These are phyloP conservation scores for Chanos chanos DNA, from an alignment of 2,797 vertebrate genomes.

Conservation along the genomic window DNA sequence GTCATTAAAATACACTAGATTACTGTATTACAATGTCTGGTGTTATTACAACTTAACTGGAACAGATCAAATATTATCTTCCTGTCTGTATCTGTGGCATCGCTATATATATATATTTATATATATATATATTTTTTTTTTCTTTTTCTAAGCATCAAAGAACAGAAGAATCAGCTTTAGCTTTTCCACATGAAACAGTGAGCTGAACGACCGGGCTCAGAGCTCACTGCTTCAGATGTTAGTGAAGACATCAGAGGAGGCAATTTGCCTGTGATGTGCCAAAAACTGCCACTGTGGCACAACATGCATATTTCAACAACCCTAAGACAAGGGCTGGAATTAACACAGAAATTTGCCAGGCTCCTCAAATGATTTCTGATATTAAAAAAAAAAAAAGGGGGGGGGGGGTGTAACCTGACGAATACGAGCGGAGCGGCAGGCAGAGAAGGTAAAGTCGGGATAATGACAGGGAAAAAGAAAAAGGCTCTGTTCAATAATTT, in stretches of 20 bases:
- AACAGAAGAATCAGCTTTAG: constrained; percentile 49
- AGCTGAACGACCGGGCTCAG: constrained; percentile 38
- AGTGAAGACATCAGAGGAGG: constrained; percentile 65
- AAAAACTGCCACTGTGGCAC: constrained; percentile 47
- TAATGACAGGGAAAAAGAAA: constrained; percentile 70
- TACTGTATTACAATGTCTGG: constrained; percentile 36
- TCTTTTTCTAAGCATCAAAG: constrained; percentile 53
- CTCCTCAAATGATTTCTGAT: constrained; percentile 58
- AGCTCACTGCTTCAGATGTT: constrained; percentile 57
- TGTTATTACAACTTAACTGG: constrained; percentile 23
- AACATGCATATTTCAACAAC: constrained; percentile 48
- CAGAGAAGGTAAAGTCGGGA: constrained; percentile 70
- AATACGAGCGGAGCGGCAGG: constrained; percentile 63
- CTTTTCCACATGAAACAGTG: constrained; percentile 59
- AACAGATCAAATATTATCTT: constrained; percentile 47
- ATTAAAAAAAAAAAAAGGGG: neutral
- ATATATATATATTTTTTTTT: constrained; percentile 43
- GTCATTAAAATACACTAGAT: constrained; percentile 50
- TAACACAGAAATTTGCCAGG: constrained; percentile 63
- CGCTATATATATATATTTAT: neutral
- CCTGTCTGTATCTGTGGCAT: constrained; percentile 31
- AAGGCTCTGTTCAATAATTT: constrained; percentile 84
- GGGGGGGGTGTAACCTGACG: constrained; percentile 51
- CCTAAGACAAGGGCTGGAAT: constrained; percentile 60
- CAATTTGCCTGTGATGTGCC: constrained; percentile 59